Evolutionary conservation across 2,113 vertebrate species (phyloP).

Genomic region (Psilopsiagon aurifrons): DNA sequence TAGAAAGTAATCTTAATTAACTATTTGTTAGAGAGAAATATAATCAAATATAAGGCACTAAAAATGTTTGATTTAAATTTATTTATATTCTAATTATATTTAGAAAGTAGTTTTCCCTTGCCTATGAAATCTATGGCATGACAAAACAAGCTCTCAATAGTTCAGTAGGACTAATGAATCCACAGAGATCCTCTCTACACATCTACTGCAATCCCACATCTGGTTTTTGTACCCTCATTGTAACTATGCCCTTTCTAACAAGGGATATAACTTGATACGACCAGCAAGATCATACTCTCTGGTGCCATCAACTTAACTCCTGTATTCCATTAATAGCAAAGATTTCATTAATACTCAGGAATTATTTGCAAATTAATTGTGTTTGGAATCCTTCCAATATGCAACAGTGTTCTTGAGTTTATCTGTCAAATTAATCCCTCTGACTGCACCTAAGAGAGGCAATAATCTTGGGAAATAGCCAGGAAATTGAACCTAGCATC

Average conservation of each 20-base stretch:
- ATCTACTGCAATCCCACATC: neutral
- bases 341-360: slow-evolving; percentile 44
- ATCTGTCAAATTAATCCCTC: slow-evolving; percentile 26
- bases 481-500: slow-evolving; percentile 43
- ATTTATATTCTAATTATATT: neutral
- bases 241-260: slow-evolving; percentile 18
- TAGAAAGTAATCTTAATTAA: neutral
- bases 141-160: neutral
- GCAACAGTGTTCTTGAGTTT: neutral
- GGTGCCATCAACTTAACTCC: neutral
- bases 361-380: slow-evolving; percentile 49
- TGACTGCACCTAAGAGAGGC: neutral
- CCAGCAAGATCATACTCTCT: neutral
- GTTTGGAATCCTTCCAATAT: neutral
- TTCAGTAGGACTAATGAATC: neutral
- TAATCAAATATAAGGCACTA: neutral
- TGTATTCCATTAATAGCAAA: neutral
- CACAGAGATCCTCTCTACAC: neutral
- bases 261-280: slow-evolving; percentile 14
- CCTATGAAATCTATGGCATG: neutral
- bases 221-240: neutral
- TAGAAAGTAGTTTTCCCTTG: neutral
- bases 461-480: slow-evolving; percentile 21
- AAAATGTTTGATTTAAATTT: neutral
- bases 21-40: neutral